Evolutionary conservation across 2,888 invertebrate species (phyloP).

Genomic region (Trichacis sp.): DNA sequence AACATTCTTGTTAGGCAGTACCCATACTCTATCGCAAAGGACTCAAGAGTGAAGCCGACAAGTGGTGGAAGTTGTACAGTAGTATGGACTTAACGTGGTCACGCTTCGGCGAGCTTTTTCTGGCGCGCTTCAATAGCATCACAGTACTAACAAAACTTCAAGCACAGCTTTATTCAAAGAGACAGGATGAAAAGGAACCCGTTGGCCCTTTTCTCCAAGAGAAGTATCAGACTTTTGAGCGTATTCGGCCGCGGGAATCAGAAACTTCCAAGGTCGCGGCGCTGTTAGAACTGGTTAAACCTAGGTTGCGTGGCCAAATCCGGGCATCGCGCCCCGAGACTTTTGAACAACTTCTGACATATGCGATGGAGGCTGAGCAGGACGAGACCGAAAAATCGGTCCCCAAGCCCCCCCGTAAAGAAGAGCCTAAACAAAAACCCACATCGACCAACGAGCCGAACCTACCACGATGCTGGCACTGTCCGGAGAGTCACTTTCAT

Average conservation of each 20-base stretch:
- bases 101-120: conserved; percentile 9
- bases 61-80: conserved; percentile 19
- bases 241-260: conserved; percentile 8
- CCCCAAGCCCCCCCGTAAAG: not conserved
- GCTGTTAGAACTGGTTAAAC: not conserved
- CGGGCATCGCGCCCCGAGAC: not conserved
- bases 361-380: not conserved
- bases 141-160: conserved; percentile 4
- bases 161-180: conserved; percentile 13
- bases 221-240: conserved; percentile 14
- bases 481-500: not conserved
- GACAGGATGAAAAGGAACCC: conserved; percentile 18
- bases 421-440: not conserved
- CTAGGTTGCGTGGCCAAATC: not conserved
- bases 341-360: not conserved
- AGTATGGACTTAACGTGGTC: conserved; percentile 16
- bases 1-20: not conserved
- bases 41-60: conserved; percentile 4
- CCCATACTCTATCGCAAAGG: not conserved
- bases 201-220: conserved; percentile 18
- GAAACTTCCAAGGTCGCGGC: not conserved
- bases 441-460: not conserved
- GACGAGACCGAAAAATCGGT: not conserved
- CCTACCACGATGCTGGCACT: not conserved
- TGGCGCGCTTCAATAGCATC: conserved; percentile 6